Evolutionary conservation across 2,113 vertebrate species (phyloP), one percentile per base, ranked within the genome.

Genomic region (Alces alces): DNA sequence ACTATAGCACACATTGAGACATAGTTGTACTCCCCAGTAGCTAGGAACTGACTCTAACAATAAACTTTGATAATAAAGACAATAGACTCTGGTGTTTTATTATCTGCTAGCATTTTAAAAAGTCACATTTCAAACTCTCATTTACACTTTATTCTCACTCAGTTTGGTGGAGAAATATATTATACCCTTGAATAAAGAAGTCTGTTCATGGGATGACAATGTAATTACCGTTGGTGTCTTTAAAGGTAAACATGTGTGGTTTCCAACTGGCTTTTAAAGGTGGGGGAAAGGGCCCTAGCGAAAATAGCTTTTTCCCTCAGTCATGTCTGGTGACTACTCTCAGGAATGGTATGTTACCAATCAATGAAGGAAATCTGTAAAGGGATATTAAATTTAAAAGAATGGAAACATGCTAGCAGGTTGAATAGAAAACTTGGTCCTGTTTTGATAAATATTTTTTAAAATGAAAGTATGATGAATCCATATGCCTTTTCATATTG

Each of bases 41-140:
- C 9, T 95, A 98, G 87, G 83, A 90, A 97, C 84, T 79, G 95
- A 90, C 58, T 92, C 82, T 58, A 45, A 84, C 89, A 98, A 98
- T 98, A 98, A 98, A 98, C 93, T 97, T 98, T 97, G 93, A 89
- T 98, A 97, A 97, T 83, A 61, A 98, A 97, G 93, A 95, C 82
- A 27, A 17, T 1, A 70, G 93, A 30, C 83, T 95, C 7, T 86
- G 88, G 52, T 91, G 70, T 23, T 91, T 97, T 91, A 6, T 52
- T 16, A 91, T 33, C 33, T 66, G 30, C 27, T 64, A 3, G 33
- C 33, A 21, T 21, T 78, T 45, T 64, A 12, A 58, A 78, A 54
- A 85, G 58, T 60, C 70, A 50, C 15, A 21, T 70, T 33, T 70
- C 57, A 82, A 76, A 57, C 23, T 28, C 6, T 36, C 50, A 28